Conservation (phyloP, 2,888 invertebrate species). For the Globia sparganii region DNA sequence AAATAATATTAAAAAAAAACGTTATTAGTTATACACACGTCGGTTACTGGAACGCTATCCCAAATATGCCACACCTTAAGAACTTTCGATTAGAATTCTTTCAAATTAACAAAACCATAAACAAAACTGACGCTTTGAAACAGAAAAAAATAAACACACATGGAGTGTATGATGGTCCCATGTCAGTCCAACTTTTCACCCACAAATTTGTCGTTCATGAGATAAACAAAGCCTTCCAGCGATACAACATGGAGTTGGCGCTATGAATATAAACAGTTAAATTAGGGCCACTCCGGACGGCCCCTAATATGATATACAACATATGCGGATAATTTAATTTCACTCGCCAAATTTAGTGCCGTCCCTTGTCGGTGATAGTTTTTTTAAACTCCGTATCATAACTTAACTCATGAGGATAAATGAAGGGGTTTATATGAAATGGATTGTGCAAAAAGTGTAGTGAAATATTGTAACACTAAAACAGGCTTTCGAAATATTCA, state of each 20-base stretch:
- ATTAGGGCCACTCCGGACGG: constrained; percentile 78
- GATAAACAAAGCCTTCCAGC: constrained; percentile 83
- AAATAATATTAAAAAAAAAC: not conserved
- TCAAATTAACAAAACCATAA: constrained; percentile 7
- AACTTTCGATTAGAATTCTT: not conserved
- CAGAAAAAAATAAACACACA: constrained; percentile 36
- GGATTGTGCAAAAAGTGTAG: not conserved
- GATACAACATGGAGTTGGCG: constrained; percentile 77
- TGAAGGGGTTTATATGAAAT: constrained; percentile 16
- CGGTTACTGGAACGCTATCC: not conserved
- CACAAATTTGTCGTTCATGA: constrained; percentile 82
- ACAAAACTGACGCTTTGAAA: constrained; percentile 33
- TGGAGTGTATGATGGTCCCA: constrained; percentile 53
- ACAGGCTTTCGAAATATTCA: not conserved
- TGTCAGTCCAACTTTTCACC: constrained; percentile 77
- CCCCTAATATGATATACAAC: constrained; percentile 82
- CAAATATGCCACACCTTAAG: not conserved
- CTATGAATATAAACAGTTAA: constrained; percentile 89
- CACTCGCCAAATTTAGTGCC: constrained; percentile 76
- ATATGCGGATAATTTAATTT: constrained; percentile 86
- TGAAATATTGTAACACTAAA: not conserved
- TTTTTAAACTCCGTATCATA: constrained; percentile 59
- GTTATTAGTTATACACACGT: not conserved
- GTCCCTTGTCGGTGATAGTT: constrained; percentile 69
- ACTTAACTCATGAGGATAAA: constrained; percentile 28